Evolutionary conservation across 2,888 invertebrate genomes (phyloP), one percentile per base, ranked within the genome.

Genomic region (Nasonovia ribisnigri): DNA sequence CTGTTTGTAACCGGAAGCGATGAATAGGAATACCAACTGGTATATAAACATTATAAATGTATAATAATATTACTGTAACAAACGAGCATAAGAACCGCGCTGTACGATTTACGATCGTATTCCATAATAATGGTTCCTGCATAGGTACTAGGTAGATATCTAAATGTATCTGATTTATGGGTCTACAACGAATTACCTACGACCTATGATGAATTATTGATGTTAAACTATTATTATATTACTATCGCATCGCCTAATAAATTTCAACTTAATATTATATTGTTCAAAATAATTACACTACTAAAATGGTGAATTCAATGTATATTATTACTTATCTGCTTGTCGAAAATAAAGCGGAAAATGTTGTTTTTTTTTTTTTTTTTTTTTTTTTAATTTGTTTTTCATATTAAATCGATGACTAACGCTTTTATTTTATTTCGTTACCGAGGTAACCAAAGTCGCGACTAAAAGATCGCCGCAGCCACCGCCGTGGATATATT

Each of bases 21-120:
- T 77, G 77, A 77, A 77, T 77, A 77, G 77, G 77, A 77, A 36
- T 46, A 46, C 20, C 36, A 77, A 46, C 46, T 46, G 26, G 57
- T 57, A 77, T 67, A 67, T 67, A 67, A 77, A 36, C 20, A 77
- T 77, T 77, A 77, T 77, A 77, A 77, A 77, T 77, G 77, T 36
- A 77, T 77, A 77, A 77, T 77, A 77, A 77, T 77, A 77, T 77
- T 77, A 8, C 36, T 36, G 20, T 20, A 77, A 36, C 77, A 36
- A 77, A 77, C 77, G 8, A 77, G 77, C 24, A 36, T 77, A 36
- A 36, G 77, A 8, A 77, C 36, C 16, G 0, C 20, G 36, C 20
- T 77, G 36, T 36, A 36, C 36, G 36, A 77, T 77, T 77, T 42
- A 77, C 77, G 36, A 77, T 20, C 36, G 77, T 6, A 77, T 77